Conservation (phyloP, 2,888 invertebrate species). For the Drosophila mimetica region DNA sequence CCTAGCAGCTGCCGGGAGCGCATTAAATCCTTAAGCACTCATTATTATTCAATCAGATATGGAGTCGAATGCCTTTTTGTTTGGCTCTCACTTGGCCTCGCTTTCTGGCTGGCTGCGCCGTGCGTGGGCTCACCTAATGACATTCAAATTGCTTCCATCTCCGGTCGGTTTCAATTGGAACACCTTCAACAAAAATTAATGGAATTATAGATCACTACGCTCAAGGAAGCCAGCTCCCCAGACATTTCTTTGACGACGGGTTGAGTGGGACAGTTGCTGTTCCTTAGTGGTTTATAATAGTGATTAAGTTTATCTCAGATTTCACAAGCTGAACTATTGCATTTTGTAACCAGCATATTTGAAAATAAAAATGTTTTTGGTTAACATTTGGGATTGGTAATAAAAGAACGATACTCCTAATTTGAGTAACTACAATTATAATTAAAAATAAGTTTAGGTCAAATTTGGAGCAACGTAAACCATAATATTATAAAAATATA, state of each 20-base stretch:
- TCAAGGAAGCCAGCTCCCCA: constrained; percentile 5
- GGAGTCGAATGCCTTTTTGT: constrained; percentile 59
- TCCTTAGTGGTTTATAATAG: neutral
- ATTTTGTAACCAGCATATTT: neutral
- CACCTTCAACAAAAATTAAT: constrained; percentile 48
- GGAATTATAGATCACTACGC: constrained; percentile 25
- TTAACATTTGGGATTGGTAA: no score
- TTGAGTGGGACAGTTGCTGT: no score
- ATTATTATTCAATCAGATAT: constrained; percentile 82
- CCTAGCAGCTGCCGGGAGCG: constrained; percentile 59
- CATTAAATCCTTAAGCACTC: constrained; percentile 79
- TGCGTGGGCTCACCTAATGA: constrained; percentile 53
- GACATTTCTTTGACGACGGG: neutral
- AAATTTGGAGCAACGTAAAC: no score
- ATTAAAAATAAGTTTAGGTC: no score
- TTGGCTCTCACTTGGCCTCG: constrained; percentile 10
- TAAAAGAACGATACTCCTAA: no score
- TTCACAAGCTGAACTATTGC: neutral
- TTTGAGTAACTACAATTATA: no score
- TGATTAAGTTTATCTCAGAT: no score
- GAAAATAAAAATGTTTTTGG: neutral
- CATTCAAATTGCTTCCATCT: constrained; percentile 60
- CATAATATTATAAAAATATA: no score
- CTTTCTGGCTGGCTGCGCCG: constrained; percentile 18
- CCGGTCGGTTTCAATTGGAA: constrained; percentile 38